phyloP scores from a whole-genome alignment of 2,888 invertebrate genomes.

The Drosophila multiciliata region DNA sequence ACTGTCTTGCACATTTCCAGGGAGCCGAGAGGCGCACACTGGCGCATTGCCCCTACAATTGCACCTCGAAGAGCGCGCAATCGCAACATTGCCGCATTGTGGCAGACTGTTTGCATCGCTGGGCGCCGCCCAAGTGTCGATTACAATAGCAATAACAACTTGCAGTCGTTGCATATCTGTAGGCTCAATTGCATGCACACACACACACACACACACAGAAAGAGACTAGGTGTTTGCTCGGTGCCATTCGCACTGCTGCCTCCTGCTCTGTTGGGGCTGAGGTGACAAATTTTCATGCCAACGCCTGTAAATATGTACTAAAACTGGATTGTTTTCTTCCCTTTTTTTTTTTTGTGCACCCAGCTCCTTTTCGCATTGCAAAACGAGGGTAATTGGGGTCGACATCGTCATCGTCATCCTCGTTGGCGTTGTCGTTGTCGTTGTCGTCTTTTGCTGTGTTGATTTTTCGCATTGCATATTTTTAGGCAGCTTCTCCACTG shows the following conservation, averaged over 20 bases:
- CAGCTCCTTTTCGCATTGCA: conserved; percentile 52
- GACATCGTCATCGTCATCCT: conserved; percentile 47
- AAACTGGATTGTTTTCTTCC: conserved; percentile 6
- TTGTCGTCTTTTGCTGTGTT: conserved; percentile 61
- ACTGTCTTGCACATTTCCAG: conserved; percentile 68
- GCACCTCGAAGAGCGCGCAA: conserved; percentile 56
- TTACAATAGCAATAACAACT: conserved; percentile 67
- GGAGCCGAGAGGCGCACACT: conserved; percentile 21
- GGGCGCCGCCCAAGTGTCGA: conserved; percentile 83
- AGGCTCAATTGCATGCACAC: conserved; percentile 69
- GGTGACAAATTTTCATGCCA: conserved; percentile 80
- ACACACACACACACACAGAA: conserved; percentile 18
- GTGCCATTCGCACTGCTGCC: conserved; percentile 55
- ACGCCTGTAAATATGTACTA: conserved; percentile 80
- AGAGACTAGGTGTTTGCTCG: conserved; percentile 67
- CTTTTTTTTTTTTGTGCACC: conserved; percentile 33
- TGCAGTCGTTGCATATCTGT: conserved; percentile 74
- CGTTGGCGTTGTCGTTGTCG: conserved; percentile 25
- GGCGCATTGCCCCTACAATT: conserved; percentile 59
- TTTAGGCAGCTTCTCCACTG: conserved; percentile 64
- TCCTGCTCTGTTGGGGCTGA: conserved; percentile 37
- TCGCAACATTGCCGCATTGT: conserved; percentile 52
- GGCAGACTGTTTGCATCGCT: conserved; percentile 67
- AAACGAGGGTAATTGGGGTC: conserved; percentile 77
- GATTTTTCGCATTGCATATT: conserved; percentile 79